Conservation (phyloP, 2,797 vertebrate genomes). For the Yasuhikotakia modesta region DNA sequence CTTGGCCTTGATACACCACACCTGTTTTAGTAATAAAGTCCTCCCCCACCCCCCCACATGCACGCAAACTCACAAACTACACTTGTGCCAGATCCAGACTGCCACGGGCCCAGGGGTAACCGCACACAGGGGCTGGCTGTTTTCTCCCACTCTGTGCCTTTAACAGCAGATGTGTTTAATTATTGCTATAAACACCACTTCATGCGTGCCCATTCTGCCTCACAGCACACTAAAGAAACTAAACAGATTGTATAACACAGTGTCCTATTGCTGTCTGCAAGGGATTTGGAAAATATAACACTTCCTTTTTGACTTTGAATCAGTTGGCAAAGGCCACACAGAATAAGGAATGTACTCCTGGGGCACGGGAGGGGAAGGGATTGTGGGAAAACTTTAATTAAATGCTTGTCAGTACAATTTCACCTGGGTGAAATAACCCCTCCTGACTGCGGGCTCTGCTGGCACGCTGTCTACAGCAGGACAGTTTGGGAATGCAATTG, state of each 20-base stretch:
- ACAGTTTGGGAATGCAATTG: slow-evolving; percentile 61
- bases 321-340: slow-evolving; percentile 77
- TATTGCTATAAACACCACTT: slow-evolving; percentile 70
- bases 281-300: slow-evolving; percentile 77
- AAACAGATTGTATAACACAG: slow-evolving; percentile 86
- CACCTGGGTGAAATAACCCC: slow-evolving; percentile 84
- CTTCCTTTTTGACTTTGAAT: slow-evolving; percentile 79
- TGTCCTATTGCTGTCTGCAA: slow-evolving; percentile 82
- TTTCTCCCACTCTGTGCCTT: slow-evolving; percentile 52
- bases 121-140: slow-evolving; percentile 50
- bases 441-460: slow-evolving; percentile 79
- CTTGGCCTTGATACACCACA: slow-evolving; percentile 57
- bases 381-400: slow-evolving; percentile 94
- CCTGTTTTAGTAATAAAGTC: slow-evolving; percentile 65
- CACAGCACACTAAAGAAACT: slow-evolving; percentile 69
- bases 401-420: slow-evolving; percentile 91
- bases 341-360: slow-evolving; percentile 37
- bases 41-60: slow-evolving; percentile 35
- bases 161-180: slow-evolving; percentile 75
- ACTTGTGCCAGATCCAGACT: slow-evolving; percentile 27
- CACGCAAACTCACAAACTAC: slow-evolving; percentile 41
- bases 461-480: slow-evolving; percentile 78
- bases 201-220: slow-evolving; percentile 68
- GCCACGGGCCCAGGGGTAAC: slow-evolving; percentile 56
- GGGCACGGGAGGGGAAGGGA: slow-evolving; percentile 43